phyloP scores from a whole-genome alignment of 2,888 invertebrate genomes.

The Timema cristinae region DNA sequence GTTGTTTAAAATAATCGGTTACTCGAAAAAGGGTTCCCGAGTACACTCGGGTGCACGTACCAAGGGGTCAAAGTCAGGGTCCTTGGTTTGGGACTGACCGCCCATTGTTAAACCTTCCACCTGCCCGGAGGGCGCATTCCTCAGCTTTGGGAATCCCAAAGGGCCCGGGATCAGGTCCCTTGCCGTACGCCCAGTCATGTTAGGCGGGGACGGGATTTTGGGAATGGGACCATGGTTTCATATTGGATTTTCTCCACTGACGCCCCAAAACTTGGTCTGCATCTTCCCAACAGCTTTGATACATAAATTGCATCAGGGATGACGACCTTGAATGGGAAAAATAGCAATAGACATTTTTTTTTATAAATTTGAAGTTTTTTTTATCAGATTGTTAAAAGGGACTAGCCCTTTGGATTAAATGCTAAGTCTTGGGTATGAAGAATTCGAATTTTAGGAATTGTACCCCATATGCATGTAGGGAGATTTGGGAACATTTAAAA shows the following conservation, averaged over 20 bases:
- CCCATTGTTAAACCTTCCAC: slow-evolving; percentile 95
- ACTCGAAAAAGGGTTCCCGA: slow-evolving; percentile 76
- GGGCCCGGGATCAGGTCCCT: slow-evolving; percentile 95
- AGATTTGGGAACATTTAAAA: too few species aligned
- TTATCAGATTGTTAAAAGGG: too few species aligned
- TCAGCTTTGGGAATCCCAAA: slow-evolving; percentile 95
- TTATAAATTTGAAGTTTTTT: too few species aligned
- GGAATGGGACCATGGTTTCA: slow-evolving; percentile 97
- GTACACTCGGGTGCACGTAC: slow-evolving; percentile 76
- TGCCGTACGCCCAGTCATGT: slow-evolving; percentile 99
- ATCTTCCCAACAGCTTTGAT: slow-evolving; percentile 95
- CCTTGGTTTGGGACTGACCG: slow-evolving; percentile 58
- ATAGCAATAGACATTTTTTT: too few species aligned
- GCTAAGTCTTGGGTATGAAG: too few species aligned
- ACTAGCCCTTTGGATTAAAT: too few species aligned
- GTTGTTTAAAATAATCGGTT: slow-evolving; percentile 87
- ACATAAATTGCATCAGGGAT: slow-evolving; percentile 98
- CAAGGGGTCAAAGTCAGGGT: slow-evolving; percentile 57
- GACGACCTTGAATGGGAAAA: slow-evolving; percentile 56
- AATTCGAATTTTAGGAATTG: too few species aligned
- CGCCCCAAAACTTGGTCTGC: slow-evolving; percentile 98
- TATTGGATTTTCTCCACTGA: slow-evolving; percentile 98
- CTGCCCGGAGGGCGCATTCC: slow-evolving; percentile 85
- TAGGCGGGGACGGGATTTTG: slow-evolving; percentile 94
- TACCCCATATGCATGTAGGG: too few species aligned